These are phyloP conservation scores for Loripinus fragilis DNA, from an alignment of 2,888 invertebrate species.

Conservation along the genomic window DNA sequence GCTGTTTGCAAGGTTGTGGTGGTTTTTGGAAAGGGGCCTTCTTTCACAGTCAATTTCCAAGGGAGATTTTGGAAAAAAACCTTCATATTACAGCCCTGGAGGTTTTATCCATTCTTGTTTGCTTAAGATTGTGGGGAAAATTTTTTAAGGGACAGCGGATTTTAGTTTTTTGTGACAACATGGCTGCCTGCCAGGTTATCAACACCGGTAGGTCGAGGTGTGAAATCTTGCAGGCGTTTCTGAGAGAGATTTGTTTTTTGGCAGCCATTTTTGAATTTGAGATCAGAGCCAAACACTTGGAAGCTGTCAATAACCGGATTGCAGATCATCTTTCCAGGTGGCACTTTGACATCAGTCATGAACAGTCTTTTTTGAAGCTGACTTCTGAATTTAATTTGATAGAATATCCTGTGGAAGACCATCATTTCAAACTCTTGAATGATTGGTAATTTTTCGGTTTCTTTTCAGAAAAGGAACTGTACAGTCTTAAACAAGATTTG, in stretches of 20 bases:
- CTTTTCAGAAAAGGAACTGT: background rate
- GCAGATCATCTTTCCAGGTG: background rate
- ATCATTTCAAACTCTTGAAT: background rate
- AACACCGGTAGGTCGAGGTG: background rate
- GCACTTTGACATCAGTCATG: background rate
- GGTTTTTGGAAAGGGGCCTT: background rate
- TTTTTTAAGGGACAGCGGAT: background rate
- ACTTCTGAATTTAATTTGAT: background rate
- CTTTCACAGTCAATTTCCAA: constrained; percentile 6
- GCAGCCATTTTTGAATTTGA: background rate
- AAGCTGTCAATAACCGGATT: background rate
- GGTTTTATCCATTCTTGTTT: constrained; percentile 14
- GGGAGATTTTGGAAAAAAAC: background rate
- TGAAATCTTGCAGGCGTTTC: background rate
- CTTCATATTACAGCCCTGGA: constrained; percentile 10
- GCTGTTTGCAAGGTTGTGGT: constrained; percentile 21
- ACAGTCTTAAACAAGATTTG: background rate
- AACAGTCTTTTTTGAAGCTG: background rate
- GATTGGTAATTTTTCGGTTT: background rate
- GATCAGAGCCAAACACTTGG: background rate
- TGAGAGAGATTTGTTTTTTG: background rate
- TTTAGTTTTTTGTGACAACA: background rate
- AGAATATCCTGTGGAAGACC: background rate
- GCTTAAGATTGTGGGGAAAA: background rate
- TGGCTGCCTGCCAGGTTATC: background rate